These are phyloP conservation scores for Gymnothorax reevesii DNA, from an alignment of 2,797 vertebrate genomes.

Conservation along the genomic window DNA sequence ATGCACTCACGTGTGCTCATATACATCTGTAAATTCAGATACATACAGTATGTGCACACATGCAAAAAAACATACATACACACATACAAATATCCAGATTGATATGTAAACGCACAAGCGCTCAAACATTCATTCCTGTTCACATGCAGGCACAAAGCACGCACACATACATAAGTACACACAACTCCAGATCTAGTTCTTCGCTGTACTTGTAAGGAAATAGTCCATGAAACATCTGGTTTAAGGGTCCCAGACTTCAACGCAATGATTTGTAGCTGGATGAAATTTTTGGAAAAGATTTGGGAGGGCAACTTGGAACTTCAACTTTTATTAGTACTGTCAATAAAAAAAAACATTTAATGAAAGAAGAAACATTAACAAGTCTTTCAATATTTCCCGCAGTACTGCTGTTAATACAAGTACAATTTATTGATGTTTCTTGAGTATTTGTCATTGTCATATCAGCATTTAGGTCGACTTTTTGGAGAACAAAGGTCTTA, in stretches of 20 bases:
- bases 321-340: slow-evolving; percentile 76
- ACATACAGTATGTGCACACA: background rate
- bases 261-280: slow-evolving; percentile 8
- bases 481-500: slow-evolving; percentile 21
- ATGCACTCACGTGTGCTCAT: background rate
- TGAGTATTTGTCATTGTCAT: slow-evolving; percentile 56
- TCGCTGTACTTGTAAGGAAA: slow-evolving; percentile 3
- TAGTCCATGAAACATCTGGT: slow-evolving; percentile 19
- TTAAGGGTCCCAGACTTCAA: slow-evolving; percentile 11
- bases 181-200: background rate
- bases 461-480: slow-evolving; percentile 38
- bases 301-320: slow-evolving; percentile 64
- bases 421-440: slow-evolving; percentile 52
- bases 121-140: too few relatives aligned
- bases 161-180: background rate
- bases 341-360: slow-evolving; percentile 54
- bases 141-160: background rate
- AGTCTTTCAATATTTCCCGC: slow-evolving; percentile 65
- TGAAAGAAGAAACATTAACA: slow-evolving; percentile 57
- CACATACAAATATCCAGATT: too few relatives aligned
- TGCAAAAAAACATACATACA: background rate
- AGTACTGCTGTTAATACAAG: slow-evolving; percentile 65
- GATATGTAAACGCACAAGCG: too few relatives aligned
- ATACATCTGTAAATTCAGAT: background rate
- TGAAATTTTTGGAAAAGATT: background rate